phyloP scores from a whole-genome alignment of 2,888 invertebrate genomes.

The Diarsia dahlii region DNA sequence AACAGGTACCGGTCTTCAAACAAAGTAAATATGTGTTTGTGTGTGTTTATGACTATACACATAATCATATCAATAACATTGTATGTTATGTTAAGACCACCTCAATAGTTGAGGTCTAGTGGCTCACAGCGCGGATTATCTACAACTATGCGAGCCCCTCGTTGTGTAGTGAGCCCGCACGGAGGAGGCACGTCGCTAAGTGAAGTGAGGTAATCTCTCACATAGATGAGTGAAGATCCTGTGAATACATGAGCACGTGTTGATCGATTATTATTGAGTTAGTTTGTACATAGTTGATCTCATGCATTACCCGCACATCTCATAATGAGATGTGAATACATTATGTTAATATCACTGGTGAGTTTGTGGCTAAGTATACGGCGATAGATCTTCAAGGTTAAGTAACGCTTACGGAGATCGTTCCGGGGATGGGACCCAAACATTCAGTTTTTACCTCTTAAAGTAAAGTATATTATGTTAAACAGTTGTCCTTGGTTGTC shows the following conservation, averaged over 20 bases:
- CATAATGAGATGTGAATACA: neutral
- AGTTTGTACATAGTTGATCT: neutral
- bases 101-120: neutral
- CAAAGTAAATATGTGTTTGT: too few relatives aligned
- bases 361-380: neutral
- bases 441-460: neutral
- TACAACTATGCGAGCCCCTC: neutral
- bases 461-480: neutral
- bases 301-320: neutral
- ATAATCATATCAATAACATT: neutral
- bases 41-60: too few relatives aligned
- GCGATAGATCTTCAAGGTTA: neutral
- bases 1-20: too few relatives aligned
- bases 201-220: slow-evolving; percentile 11
- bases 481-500: neutral
- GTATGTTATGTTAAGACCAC: neutral
- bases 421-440: neutral
- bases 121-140: neutral
- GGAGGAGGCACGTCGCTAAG: neutral
- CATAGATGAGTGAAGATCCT: neutral
- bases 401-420: neutral
- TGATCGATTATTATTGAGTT: neutral
- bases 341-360: neutral
- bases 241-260: neutral
- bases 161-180: neutral